Conservation (phyloP, 2,888 invertebrate genomes). For the Hydraecia micacea region DNA sequence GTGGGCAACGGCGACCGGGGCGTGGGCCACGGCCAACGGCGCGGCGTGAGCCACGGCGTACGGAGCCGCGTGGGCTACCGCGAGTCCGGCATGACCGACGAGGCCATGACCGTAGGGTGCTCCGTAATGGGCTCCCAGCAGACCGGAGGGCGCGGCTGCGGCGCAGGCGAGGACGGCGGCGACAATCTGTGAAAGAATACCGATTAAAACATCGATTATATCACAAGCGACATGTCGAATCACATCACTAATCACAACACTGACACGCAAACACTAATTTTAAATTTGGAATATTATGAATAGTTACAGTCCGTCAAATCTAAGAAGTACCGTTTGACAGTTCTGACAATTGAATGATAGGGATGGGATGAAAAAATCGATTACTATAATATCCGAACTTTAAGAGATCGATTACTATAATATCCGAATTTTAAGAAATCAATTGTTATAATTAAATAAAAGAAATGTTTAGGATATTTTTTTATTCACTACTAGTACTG, state of each 20-base stretch:
- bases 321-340: too few relatives aligned
- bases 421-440: too few relatives aligned
- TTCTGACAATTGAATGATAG: too few relatives aligned
- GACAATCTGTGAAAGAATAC: conserved; percentile 87
- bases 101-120: conserved; percentile 77
- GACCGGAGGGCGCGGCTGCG: conserved; percentile 85
- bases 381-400: too few relatives aligned
- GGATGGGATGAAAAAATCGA: too few relatives aligned
- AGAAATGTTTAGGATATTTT: too few relatives aligned
- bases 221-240: conserved; percentile 49
- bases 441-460: too few relatives aligned
- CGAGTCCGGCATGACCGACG: conserved; percentile 70
- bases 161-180: conserved; percentile 89
- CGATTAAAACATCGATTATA: conserved; percentile 64
- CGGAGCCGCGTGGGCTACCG: conserved; percentile 73
- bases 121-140: conserved; percentile 81
- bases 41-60: conserved; percentile 62
- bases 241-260: conserved; percentile 68
- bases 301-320: too few relatives aligned
- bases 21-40: conserved; percentile 61
- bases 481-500: too few relatives aligned
- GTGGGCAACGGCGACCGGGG: conserved; percentile 75
- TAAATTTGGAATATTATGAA: conserved; percentile 25
- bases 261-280: conserved; percentile 52
- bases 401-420: too few relatives aligned